These are phyloP conservation scores for Orthochromis malagaraziensis DNA, from an alignment of 2,113 vertebrate genomes.

Conservation along the genomic window DNA sequence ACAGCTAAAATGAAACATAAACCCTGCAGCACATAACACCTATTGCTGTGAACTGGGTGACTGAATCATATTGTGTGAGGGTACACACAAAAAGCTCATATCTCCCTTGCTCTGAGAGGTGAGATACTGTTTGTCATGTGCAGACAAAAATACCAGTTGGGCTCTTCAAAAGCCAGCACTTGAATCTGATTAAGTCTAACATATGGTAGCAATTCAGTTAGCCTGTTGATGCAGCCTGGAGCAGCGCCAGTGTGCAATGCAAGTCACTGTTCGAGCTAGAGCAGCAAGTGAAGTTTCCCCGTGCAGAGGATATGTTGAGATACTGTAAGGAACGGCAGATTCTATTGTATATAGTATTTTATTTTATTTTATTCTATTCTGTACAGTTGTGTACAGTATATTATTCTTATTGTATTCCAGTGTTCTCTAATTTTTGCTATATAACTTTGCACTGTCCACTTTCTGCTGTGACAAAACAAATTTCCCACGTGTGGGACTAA, in stretches of 20 bases:
- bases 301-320: not conserved
- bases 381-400: not conserved
- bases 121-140: conserved; percentile 29
- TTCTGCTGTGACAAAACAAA: not conserved
- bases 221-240: not conserved
- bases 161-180: not conserved
- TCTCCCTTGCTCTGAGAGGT: not conserved
- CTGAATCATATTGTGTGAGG: conserved; percentile 26
- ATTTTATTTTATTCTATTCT: not conserved
- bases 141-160: conserved; percentile 26
- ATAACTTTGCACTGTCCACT: not conserved
- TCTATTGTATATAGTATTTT: not conserved
- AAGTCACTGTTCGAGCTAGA: not conserved
- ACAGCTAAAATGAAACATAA: not conserved
- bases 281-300: not conserved
- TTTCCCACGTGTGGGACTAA: not conserved
- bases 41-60: not conserved
- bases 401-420: not conserved
- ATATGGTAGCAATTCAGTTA: conserved; percentile 21
- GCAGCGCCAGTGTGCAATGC: not conserved
- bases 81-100: conserved; percentile 18
- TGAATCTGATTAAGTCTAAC: conserved; percentile 4
- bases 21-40: not conserved
- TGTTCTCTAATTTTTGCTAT: too few relatives aligned
- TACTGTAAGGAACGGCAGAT: not conserved